Evolutionary conservation across 2,113 vertebrate species (phyloP), one percentile per base, ranked within the genome.

Genomic region (Pterocles gutturalis): DNA sequence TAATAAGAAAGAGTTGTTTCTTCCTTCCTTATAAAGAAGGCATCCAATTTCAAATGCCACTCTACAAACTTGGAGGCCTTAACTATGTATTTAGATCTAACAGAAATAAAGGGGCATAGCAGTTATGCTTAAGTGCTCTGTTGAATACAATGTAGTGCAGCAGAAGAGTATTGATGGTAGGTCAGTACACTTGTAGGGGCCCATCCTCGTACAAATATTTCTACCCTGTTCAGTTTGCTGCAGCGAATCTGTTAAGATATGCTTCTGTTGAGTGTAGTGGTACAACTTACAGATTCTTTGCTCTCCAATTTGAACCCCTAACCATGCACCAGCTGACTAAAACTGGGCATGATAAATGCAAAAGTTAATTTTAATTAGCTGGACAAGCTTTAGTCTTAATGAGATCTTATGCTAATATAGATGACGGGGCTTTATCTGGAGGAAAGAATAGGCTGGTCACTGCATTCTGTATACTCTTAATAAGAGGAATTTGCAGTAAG

Each of bases 321-420:
- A 75, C 28, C 17, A 5, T 41, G 17, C 10, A 62, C 9, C 43
- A 70, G 51, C 17, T 67, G 43, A 33, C 36, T 73, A 61, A 92
- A 94, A 33, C 17, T 34, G 29, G 22, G 15, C 55, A 45, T 19
- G 33, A 70, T 38, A 82, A 81, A 61, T 71, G 25, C 17, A 48
- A 65, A 58, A 71, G 58, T n/a, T 90, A 72, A 62, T 73, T 31
- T 49, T 94, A 87, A 91, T 86, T 92, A 89, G 72, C 57, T 75
- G 69, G 34, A 67, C 26, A 88, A 76, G 34, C 48, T 85, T 85
- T 81, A 79, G 9, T 76, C 58, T 60, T 90, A 80, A 87, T 64
- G 66, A 76, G 48, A 61, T 45, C 24, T 53, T 82, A 28, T 71
- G n/a, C 54, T 71, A 48, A 85, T 17, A 38, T 10, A 81, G 84